phyloP scores from a whole-genome alignment of 2,113 vertebrate species.

The Catagonus wagneri region DNA sequence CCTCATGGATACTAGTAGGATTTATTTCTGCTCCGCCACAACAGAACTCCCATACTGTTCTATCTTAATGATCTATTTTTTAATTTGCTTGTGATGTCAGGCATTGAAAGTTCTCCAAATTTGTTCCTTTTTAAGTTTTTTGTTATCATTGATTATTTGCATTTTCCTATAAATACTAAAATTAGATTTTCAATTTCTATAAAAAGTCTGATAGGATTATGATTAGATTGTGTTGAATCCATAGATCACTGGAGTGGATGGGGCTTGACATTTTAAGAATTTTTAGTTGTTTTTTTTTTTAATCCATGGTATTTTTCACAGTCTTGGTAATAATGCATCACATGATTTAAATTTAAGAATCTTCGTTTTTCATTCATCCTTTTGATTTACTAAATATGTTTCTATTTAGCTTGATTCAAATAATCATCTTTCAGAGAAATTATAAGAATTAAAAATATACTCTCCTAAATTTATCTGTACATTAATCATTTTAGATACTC shows the following conservation, averaged over 20 bases:
- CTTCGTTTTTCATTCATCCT: neutral
- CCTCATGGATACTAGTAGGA: no score
- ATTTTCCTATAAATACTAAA: conserved; percentile 42
- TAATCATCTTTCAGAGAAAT: conserved; percentile 10
- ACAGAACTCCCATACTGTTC: neutral
- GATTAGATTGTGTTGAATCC: neutral
- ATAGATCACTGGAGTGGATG: neutral
- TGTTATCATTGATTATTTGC: neutral
- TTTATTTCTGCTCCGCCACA: no score
- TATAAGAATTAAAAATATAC: neutral
- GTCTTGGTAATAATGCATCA: neutral
- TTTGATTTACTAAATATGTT: conserved; percentile 7
- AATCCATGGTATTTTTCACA: neutral
- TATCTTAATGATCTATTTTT: neutral
- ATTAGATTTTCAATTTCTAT: neutral
- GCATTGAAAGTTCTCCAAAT: neutral
- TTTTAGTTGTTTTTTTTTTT: neutral
- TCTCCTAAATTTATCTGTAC: neutral
- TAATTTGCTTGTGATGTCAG: neutral
- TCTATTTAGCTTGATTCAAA: conserved; percentile 18
- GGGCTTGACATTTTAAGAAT: neutral
- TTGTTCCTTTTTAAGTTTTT: neutral
- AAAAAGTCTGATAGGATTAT: neutral
- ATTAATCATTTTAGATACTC: neutral
- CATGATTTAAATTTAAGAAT: conserved; percentile 29